These are phyloP conservation scores for Lucilia sericata DNA, from an alignment of 1,140 invertebrate species.

Conservation along the genomic window DNA sequence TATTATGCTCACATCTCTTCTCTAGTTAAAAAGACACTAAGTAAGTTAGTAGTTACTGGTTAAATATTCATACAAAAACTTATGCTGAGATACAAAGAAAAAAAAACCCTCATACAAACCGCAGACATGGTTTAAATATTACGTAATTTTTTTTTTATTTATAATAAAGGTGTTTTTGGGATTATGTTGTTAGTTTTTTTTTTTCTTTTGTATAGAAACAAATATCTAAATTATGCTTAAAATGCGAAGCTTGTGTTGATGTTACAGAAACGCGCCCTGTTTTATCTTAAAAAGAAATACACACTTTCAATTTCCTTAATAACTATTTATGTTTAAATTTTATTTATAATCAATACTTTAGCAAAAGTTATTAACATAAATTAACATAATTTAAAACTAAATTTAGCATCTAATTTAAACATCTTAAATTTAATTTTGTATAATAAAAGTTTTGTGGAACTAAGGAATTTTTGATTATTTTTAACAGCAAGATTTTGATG, in stretches of 20 bases:
- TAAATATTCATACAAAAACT: not conserved
- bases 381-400: no score
- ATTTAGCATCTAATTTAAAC: no score
- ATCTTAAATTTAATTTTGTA: no score
- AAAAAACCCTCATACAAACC: not conserved
- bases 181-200: not conserved
- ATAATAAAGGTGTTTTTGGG: not conserved
- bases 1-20: no score
- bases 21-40: not conserved
- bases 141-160: not conserved
- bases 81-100: not conserved
- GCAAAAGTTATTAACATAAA: no score
- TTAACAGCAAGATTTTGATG: no score
- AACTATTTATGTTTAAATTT: no score
- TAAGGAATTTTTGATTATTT: no score
- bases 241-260: not conserved
- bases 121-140: slow-evolving; percentile 10
- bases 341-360: no score
- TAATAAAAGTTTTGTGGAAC: no score
- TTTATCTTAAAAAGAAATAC: not conserved
- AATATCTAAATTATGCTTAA: not conserved
- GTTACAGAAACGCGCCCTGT: not conserved
- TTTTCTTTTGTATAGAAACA: not conserved
- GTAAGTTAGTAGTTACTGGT: not conserved
- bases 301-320: not conserved